phyloP scores from a whole-genome alignment of 2,888 invertebrate species.

The Napeogenes inachia region DNA sequence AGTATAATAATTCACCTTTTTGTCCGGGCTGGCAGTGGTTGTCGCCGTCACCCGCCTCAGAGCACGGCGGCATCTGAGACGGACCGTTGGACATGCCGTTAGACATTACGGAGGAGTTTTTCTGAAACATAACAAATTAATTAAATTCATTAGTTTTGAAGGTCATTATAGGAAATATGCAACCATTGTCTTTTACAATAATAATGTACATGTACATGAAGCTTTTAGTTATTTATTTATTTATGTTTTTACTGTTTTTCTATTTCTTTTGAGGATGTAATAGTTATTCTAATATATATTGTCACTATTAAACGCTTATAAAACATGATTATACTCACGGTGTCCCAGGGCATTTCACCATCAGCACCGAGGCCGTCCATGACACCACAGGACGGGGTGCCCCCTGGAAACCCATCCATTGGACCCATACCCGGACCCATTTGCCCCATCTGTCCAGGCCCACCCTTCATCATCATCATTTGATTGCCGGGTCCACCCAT shows the following conservation, averaged over 20 bases:
- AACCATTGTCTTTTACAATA: too few species aligned
- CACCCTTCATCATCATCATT: slow-evolving; percentile 76
- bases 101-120: slow-evolving; percentile 74
- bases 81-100: slow-evolving; percentile 71
- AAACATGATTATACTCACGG: slow-evolving; percentile 55
- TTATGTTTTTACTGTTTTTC: too few species aligned
- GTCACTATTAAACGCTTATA: not conserved
- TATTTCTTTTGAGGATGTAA: too few species aligned
- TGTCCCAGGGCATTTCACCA: slow-evolving; percentile 79
- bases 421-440: slow-evolving; percentile 69
- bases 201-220: too few species aligned
- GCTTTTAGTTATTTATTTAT: too few species aligned
- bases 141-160: too few species aligned
- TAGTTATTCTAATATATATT: not conserved
- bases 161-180: too few species aligned
- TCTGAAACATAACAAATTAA: slow-evolving; percentile 42
- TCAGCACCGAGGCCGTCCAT: slow-evolving; percentile 79
- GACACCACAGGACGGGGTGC: slow-evolving; percentile 78
- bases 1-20: slow-evolving; percentile 49
- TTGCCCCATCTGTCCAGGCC: slow-evolving; percentile 67
- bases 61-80: slow-evolving; percentile 58
- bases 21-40: slow-evolving; percentile 58
- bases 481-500: slow-evolving; percentile 68
- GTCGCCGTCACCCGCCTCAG: slow-evolving; percentile 50
- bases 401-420: slow-evolving; percentile 77